These are phyloP conservation scores for Campylorhamphus procurvoides DNA, from an alignment of 2,113 vertebrate genomes.

Conservation along the genomic window DNA sequence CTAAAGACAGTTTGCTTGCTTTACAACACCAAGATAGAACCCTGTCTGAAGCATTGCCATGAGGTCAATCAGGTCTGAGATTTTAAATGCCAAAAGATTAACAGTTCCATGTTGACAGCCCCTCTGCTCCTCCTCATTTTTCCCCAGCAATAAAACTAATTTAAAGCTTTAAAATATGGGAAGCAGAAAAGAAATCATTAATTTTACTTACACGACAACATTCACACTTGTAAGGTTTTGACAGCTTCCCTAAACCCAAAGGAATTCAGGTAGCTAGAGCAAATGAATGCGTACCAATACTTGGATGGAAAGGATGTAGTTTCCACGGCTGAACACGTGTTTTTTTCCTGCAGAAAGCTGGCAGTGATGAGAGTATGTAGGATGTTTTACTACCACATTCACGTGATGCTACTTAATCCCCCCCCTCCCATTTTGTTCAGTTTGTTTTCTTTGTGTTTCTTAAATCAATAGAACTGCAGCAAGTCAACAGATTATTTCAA, in stretches of 20 bases:
- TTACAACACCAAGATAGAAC: constrained; percentile 44
- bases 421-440: constrained; percentile 8
- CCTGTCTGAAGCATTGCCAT: background rate
- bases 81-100: constrained; percentile 51
- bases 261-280: constrained; percentile 48
- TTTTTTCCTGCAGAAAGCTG: constrained; percentile 35
- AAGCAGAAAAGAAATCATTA: constrained; percentile 56
- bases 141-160: constrained; percentile 26
- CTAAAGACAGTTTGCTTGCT: constrained; percentile 14
- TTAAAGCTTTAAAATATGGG: constrained; percentile 55
- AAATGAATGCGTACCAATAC: background rate
- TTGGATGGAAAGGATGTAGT: background rate
- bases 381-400: constrained; percentile 38
- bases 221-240: constrained; percentile 60
- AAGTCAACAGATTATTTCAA: constrained; percentile 26
- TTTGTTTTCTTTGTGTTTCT: constrained; percentile 50
- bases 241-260: constrained; percentile 57
- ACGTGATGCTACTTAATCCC: background rate
- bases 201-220: constrained; percentile 64
- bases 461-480: constrained; percentile 44
- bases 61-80: constrained; percentile 46
- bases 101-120: constrained; percentile 43
- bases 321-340: constrained; percentile 21
- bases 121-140: background rate
- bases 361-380: constrained; percentile 5